Evolutionary conservation across 2,797 vertebrate species (phyloP), one percentile per base, ranked within the genome.

Genomic region (Eidolon dupreanum): DNA sequence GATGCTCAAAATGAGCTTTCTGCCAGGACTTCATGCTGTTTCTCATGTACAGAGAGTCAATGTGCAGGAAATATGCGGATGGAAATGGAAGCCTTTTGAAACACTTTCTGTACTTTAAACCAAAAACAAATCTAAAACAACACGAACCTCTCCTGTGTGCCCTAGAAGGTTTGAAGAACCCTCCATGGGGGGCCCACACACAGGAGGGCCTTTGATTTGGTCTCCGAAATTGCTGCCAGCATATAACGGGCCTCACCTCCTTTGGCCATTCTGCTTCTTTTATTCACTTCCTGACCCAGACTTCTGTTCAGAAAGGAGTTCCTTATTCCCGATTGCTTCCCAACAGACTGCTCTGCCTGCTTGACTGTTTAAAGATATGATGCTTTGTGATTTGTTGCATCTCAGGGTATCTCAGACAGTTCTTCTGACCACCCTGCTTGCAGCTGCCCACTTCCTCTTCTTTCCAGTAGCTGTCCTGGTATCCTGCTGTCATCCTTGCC

Each of bases 361-460:
- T 17, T 11, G 7, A 20, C 59, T 88, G 28, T 38, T 63, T 31
- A 73, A 43, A 63, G 63, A 46, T 19, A 24, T 43, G 55, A 19
- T 33, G 61, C 38, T 95, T 94, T 94, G 79, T 81, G 95, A 71
- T 73, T 12, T 75, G 81, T 16, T 51, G 71, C 26, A 15, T 95
- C 91, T 95, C 77, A 28, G 82, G 46, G 41, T 68, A 84, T 78
- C 88, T 93, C 84, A 90, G 82, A 61, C 88, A 28, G 53, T 61
- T 36, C 95, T 96, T 41, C 75, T 95, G 96, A 68, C 87, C 89
- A 84, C 83, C 88, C 66, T 89, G 84, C 70, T 88, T 36, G 77
- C 53, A 51, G 88, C n/a, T 59, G 85, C 71, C 75, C 20, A 31
- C 83, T 70, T 91, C 88, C 91, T 87, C 55, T 88, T 20, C 82